These are phyloP conservation scores for Cydia strobilella DNA, from an alignment of 1,140 invertebrate species.

Conservation along the genomic window DNA sequence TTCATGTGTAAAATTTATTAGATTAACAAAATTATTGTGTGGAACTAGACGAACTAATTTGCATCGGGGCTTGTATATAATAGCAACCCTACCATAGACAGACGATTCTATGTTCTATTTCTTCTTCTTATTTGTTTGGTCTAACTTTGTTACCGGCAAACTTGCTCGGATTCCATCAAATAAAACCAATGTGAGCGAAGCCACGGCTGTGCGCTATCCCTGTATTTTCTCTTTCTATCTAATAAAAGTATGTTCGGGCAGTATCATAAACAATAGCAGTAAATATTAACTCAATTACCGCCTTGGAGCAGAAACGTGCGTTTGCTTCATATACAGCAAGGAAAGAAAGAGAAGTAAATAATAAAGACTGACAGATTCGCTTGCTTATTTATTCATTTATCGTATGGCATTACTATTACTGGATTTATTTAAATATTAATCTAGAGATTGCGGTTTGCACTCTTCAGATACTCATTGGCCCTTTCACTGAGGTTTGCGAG, in stretches of 20 bases:
- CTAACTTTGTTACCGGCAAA: conserved; percentile 45
- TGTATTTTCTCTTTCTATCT: conserved; percentile 31
- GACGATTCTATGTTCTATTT: no score
- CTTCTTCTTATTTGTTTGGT: conserved; percentile 42
- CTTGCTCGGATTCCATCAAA: conserved; percentile 40
- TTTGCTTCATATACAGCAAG: neutral
- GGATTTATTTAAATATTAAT: no score
- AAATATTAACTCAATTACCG: conserved; percentile 23
- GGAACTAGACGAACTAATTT: no score
- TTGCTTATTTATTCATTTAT: no score
- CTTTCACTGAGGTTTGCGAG: no score
- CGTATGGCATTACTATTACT: no score
- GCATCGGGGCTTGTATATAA: no score
- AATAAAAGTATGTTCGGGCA: conserved; percentile 25
- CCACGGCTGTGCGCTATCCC: neutral
- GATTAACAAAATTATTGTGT: no score
- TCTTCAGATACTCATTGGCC: no score
- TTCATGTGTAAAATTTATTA: no score
- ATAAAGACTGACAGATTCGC: neutral
- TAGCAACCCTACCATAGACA: neutral
- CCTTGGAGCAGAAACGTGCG: neutral
- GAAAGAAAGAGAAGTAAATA: neutral
- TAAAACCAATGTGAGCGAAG: conserved; percentile 34
- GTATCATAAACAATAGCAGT: conserved; percentile 29
- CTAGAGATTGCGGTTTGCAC: no score